Conservation (phyloP, 2,888 invertebrate species). For the Cetonia aurata region DNA sequence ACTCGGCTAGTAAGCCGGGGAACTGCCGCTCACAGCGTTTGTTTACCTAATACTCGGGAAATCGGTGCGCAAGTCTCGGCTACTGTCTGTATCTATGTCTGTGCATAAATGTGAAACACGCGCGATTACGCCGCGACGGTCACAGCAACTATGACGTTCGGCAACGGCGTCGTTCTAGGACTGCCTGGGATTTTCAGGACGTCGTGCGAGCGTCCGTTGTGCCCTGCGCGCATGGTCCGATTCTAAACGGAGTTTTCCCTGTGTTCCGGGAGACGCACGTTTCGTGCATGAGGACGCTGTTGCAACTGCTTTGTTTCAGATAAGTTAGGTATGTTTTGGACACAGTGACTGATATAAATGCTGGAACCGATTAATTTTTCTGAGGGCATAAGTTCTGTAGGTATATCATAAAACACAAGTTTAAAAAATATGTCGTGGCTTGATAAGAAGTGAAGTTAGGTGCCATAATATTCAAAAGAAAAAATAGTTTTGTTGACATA, state of each 20-base stretch:
- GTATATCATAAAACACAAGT: too few relatives aligned
- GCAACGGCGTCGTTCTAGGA: conserved; percentile 53
- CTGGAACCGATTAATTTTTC: too few relatives aligned
- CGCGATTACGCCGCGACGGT: conserved; percentile 46
- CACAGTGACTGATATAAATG: too few relatives aligned
- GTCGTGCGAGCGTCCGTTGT: conserved; percentile 50
- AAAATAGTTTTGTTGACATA: too few relatives aligned
- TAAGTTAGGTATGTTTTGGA: too few relatives aligned
- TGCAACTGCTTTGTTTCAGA: too few relatives aligned
- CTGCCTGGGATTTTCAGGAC: conserved; percentile 56
- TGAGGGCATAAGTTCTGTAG: too few relatives aligned
- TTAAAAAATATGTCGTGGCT: too few relatives aligned
- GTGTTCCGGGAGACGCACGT: conserved; percentile 32
- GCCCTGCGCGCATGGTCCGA: conserved; percentile 49
- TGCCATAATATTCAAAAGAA: too few relatives aligned
- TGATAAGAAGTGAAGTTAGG: too few relatives aligned
- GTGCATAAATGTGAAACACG: conserved; percentile 43
- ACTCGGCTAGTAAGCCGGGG: background rate
- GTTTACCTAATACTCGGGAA: background rate
- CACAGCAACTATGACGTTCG: conserved; percentile 46
- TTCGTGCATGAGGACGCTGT: background rate
- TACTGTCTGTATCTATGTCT: conserved; percentile 8
- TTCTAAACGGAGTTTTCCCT: conserved; percentile 48
- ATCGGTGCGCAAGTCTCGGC: background rate
- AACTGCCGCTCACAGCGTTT: background rate